Evolutionary conservation across 2,113 vertebrate species (phyloP).

Genomic region (Barnardius zonarius): DNA sequence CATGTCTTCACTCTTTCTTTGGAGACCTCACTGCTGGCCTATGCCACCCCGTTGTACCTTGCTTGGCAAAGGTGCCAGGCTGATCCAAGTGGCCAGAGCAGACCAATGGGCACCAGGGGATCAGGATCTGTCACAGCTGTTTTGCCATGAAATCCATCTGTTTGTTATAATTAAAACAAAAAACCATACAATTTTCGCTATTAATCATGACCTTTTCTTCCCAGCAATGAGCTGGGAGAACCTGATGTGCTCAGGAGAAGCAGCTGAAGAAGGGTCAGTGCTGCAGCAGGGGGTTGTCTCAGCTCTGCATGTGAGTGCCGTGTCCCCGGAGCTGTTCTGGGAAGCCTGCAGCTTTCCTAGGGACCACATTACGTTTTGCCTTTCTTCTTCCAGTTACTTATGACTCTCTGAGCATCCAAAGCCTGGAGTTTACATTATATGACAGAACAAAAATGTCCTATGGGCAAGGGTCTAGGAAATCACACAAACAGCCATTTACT

Average conservation of each 20-base stretch:
- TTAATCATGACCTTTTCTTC: background rate
- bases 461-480: conserved; percentile 41
- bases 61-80: background rate
- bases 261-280: background rate
- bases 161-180: background rate
- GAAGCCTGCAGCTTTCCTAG: background rate
- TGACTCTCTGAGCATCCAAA: conserved; percentile 18
- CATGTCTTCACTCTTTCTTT: background rate
- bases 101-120: background rate
- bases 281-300: background rate
- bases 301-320: accelerated
- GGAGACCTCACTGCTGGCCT: background rate
- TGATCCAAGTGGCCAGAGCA: background rate
- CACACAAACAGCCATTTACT: conserved; percentile 42
- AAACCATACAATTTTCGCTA: background rate
- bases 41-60: background rate
- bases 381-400: background rate
- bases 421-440: background rate
- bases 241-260: background rate
- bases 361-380: background rate
- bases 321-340: background rate
- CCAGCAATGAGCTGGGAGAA: background rate
- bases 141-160: background rate
- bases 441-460: conserved; percentile 27
- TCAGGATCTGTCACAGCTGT: background rate